Evolutionary conservation across 2,113 vertebrate species (phyloP), one percentile per base, ranked within the genome.

Genomic region (Falcunculus frontatus): DNA sequence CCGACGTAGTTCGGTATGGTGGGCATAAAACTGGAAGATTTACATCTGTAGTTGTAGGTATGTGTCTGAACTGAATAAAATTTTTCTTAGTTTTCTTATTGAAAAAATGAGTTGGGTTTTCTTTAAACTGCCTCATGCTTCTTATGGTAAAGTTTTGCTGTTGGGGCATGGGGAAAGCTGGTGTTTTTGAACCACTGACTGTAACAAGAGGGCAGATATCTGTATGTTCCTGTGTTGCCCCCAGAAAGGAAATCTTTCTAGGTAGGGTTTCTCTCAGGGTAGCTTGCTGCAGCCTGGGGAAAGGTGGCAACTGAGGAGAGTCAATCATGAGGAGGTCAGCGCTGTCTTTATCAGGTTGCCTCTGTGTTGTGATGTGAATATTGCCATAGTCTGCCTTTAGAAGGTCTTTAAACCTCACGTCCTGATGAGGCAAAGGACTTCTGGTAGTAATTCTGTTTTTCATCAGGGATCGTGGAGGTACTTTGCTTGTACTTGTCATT

Each of bases 1-100:
- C 97, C 6, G 59, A 13, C 47, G 97, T 98, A 26, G 77, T 97
- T 84, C 98, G 98, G 69, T 97, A 94, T 0, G 97, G 94, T 17
- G 97, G 92, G 55, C 97, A 97, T 74, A 98, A 97, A 85, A 97
- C 91, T 7, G 98, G 98, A 87, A 99, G 97, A 80, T 98, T 98
- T 89, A 98, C 73, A 53, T 98, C 96, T 4, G 91, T 96, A 72
- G 93, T 94, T 78, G 97, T 97, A 25, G 96, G 92, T 44, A 96
- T 84, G 9, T 97, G 95, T 47, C 97, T 97, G 81, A 98, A 67
- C 77, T 98, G 98, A 79, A 97, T 88, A 10, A 97, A 96, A 92
- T 98, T 99, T 96, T 97, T 98, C 75, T 97, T 98, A n/a, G 41
- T 83, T 69, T 97, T 97, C 50, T 16, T 95, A 22, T 83, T 96